Base-by-base conservation (phyloP, 2,113 vertebrate genomes). In the Peromyscus leucopus region DNA sequence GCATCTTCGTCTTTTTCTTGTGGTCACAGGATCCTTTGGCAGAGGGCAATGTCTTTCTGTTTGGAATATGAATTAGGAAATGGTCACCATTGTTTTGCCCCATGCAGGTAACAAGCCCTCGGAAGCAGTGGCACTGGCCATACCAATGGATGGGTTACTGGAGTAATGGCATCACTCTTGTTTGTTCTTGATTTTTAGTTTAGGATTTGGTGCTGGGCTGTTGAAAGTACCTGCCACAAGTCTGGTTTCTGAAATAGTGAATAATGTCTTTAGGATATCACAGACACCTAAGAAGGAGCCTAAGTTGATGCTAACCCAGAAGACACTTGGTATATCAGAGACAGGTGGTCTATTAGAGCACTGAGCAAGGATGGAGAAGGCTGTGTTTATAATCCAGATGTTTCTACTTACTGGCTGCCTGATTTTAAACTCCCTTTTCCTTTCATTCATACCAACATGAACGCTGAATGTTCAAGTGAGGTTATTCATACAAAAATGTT, bases 101-200 rank as follows among this genome's bases (percentile, higher is more conserved):
- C 12, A 26, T n/a, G 31, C 19, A 36, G 79, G 28, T 33, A 51
- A 59, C 21, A 75, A 46, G 39, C 31, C 31, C 61, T 92, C 80
- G 57, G 84, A 76, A 95, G 67, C 48, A 67, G n/a, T 33, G 55
- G 7, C 9, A 31, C 2, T 12, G 55, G 72, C 80, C 39, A 82
- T 1, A 16, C 4, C 39, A 65, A 55, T 75, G 61, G 48, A 65
- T 92, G 57, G 36, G 10, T 46, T 72, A 28, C 36, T 67, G 13
- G 59, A 78, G 31, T 1, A 36, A 28, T 28, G 15, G 15, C 57
- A 9, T 48, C 42, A 63, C 83, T 85, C 26, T 42, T 48, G 39
- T 87, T 91, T 95, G 21, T 75, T 83, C 67, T 69, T 89, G 46
- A 63, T 55, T 96, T 87, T 92, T 48, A 92, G 89, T 86, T 96